Percentiles rank a stretch among this genome's conserved stretches.
phyloP scores from a whole-genome alignment of 2,888 invertebrate species.

The Papilio elwesi region DNA sequence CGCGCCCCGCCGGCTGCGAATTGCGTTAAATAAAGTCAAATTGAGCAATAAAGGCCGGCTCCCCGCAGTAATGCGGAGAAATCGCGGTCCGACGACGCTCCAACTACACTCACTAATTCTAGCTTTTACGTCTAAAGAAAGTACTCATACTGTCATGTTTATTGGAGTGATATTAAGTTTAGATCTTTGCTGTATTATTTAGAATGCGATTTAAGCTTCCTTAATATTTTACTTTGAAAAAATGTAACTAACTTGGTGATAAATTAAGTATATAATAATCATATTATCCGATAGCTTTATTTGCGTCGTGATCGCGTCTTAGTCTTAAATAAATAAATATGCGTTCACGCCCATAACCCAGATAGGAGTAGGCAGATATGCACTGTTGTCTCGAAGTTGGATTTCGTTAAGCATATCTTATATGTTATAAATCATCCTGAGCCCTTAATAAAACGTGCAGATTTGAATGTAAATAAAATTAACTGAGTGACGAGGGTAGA shows the following conservation, averaged over 20 bases:
- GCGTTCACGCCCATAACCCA: too few species aligned
- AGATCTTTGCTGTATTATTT: not conserved
- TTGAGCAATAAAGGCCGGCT: constrained; percentile 83
- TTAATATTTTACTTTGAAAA: too few species aligned
- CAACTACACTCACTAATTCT: constrained; percentile 73
- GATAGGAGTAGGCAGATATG: not conserved
- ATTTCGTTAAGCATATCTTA: constrained; percentile 17
- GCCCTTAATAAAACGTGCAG: constrained; percentile 51
- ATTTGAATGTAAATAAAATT: constrained; percentile 71
- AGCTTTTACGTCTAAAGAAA: constrained; percentile 46
- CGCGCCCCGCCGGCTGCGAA: constrained; percentile 64
- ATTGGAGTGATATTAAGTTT: not conserved
- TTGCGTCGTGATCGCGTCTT: too few species aligned
- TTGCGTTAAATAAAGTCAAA: constrained; percentile 83
- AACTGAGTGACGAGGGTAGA: constrained; percentile 69
- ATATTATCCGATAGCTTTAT: too few species aligned
- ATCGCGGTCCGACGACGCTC: constrained; percentile 64
- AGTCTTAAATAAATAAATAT: too few species aligned
- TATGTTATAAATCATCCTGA: constrained; percentile 27
- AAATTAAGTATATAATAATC: too few species aligned
- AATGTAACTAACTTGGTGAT: too few species aligned
- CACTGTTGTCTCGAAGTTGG: not conserved
- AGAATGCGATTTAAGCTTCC: too few species aligned
- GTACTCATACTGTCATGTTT: constrained; percentile 13
- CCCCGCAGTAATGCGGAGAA: constrained; percentile 78